Evolutionary conservation across 2,888 invertebrate genomes (phyloP), one percentile per base, ranked within the genome.

Genomic region (Epistrophe eligans): DNA sequence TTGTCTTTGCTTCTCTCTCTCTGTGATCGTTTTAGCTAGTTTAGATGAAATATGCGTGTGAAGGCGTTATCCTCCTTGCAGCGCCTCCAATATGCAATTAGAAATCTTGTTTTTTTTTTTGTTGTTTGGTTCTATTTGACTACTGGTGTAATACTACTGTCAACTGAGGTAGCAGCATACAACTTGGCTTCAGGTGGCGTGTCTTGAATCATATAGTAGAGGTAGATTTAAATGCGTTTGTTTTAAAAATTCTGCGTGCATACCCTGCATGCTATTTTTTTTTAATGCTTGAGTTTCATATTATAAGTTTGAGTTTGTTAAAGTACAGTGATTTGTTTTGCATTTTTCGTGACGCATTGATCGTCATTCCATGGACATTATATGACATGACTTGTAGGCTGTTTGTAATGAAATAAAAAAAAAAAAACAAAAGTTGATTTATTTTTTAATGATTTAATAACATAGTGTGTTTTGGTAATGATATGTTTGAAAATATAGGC

Each of bases 11-110:
- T 58, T 72, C 43, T 40, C 35, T 57, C 15, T 72, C 35, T 40
- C 35, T 57, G 11, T 28, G 55, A 32, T 76, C 28, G 71, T 58
- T 84, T 74, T 10, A 57, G 70, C 40, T 64, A 57, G 60, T 64
- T 67, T 79, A 45, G 55, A 76, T 79, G 76, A 79, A 83, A 79
- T 79, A 83, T 83, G 87, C 87, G 87, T 87, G 72, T 79, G 87
- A 83, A 87, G 83, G 87, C 87, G 87, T 87, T 83, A 62, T 83
- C 79, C 83, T 79, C 83, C 83, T 77, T 67, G 83, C 77, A 72
- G 72, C 74, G 55, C 62, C 70, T 70, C 28, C 45, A 73, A 50
- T 77, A 77, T 82, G 83, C 83, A 83, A 70, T 76, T 76, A 74
- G 76, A 83, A 77, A 87, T 87, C 62, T 62, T n/a, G 43, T 60